Base-by-base conservation (phyloP, 2,797 vertebrate species). In the Adelosebastes latens region DNA sequence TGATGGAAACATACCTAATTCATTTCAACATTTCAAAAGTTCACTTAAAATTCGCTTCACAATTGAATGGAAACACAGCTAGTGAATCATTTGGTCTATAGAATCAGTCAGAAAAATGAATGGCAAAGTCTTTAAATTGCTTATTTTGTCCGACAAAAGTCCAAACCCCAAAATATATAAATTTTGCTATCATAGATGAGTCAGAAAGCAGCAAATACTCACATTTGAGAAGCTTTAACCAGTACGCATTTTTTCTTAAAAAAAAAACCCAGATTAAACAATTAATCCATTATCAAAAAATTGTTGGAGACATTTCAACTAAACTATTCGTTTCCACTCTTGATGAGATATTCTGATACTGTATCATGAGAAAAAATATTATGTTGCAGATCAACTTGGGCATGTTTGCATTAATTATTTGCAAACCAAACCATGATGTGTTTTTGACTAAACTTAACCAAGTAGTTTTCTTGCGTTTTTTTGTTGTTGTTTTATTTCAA, bases 11-110 rank as follows among this genome's bases (percentile, higher is more conserved):
- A 42, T 16, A 16, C 39, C 39, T 42, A 42, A 42, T 42, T 42
- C 39, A 16, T 42, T 42, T 42, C 39, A 42, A 42, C 14, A 42
- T 42, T 42, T 42, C 39, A 42, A 16, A 42, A 46, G 39, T 42
- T 16, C 39, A 16, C 39, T 42, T 42, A 16, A 0, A 42, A 42
- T 42, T 42, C 14, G 14, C 14, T 42, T 7, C 0, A 42, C 0
- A 42, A 42, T 42, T 42, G 6, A 16, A 42, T 42, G 39, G 14
- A 42, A 42, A 42, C 39, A 1, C 39, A 42, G 39, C 14, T 42
- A 25, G 52, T 56, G 20, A 10, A 11, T 66, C 10, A 0, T 46
- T 18, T 31, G 24, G 12, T 31, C 62, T 58, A 5, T 8, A 5
- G 31, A 24, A 18, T 60, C 14, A 42, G 7, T 34, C 8, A n/a